These are phyloP conservation scores for Myotis daubentonii DNA, from an alignment of 2,797 vertebrate genomes.

Conservation along the genomic window DNA sequence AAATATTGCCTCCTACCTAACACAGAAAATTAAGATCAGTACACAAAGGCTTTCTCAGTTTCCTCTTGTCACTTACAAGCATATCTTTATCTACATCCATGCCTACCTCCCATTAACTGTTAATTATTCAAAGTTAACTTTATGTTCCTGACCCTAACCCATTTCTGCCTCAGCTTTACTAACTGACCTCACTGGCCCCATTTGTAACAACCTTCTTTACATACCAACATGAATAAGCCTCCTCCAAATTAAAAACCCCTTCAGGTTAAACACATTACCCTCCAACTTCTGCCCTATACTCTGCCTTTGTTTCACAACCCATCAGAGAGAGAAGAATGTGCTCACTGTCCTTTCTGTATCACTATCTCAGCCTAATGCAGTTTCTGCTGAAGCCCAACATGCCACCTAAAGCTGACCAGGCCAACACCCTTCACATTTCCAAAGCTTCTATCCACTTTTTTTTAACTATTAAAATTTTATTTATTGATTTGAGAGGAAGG, in stretches of 20 bases:
- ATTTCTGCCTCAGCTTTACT: neutral
- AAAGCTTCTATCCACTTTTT: neutral
- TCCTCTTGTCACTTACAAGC: neutral
- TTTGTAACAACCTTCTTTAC: neutral
- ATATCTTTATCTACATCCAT: neutral
- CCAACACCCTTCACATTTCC: neutral
- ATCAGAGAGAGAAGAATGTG: neutral
- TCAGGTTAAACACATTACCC: neutral
- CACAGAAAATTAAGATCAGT: neutral
- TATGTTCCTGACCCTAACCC: neutral
- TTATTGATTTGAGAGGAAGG: too few relatives aligned
- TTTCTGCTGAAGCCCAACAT: neutral
- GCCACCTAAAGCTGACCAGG: neutral
- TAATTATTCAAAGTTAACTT: neutral
- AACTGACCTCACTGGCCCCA: neutral
- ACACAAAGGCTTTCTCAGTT: neutral
- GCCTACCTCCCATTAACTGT: neutral
- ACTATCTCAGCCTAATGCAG: neutral
- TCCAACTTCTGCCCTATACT: neutral
- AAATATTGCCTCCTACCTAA: neutral
- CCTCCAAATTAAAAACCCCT: neutral
- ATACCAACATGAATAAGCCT: neutral
- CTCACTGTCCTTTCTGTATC: neutral
- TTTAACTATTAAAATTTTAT: too few relatives aligned
- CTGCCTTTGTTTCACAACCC: neutral